Evolutionary conservation across 2,113 vertebrate genomes (phyloP).

Genomic region (Python bivittatus): DNA sequence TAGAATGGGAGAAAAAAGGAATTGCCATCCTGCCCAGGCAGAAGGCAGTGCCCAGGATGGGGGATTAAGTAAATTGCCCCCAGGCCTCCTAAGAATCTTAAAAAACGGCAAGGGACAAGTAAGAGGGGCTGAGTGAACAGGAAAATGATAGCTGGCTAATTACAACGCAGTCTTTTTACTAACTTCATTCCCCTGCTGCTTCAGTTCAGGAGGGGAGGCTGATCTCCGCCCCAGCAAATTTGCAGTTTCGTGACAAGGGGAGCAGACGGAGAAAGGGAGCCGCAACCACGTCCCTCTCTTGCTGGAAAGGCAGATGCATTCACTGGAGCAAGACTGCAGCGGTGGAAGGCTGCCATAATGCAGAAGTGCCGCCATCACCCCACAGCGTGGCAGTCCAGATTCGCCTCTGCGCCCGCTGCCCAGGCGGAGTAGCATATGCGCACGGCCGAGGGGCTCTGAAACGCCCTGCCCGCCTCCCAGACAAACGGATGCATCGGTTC

Average conservation of each 20-base stretch:
- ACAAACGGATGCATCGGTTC: slow-evolving; percentile 26
- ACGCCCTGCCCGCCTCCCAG: slow-evolving; percentile 13
- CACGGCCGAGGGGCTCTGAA: slow-evolving; percentile 4
- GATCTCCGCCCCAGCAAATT: background rate
- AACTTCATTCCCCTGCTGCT: background rate
- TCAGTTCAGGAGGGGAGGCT: background rate
- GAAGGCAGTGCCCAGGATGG: background rate
- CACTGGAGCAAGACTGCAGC: background rate
- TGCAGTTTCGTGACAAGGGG: background rate
- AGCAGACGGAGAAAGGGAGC: background rate
- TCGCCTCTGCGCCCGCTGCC: background rate
- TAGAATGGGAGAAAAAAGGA: background rate
- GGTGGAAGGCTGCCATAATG: background rate
- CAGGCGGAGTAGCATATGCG: background rate
- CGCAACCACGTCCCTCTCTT: background rate
- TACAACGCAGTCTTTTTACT: background rate
- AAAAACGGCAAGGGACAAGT: background rate
- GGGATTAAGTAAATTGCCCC: background rate
- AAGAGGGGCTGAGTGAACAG: background rate
- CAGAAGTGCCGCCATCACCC: background rate
- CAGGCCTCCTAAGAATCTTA: background rate
- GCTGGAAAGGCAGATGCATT: background rate
- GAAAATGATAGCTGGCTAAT: background rate
- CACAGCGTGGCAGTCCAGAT: background rate
- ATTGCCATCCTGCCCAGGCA: background rate